These are phyloP conservation scores for Sericinus montela DNA, from an alignment of 2,888 invertebrate species.

Conservation along the genomic window DNA sequence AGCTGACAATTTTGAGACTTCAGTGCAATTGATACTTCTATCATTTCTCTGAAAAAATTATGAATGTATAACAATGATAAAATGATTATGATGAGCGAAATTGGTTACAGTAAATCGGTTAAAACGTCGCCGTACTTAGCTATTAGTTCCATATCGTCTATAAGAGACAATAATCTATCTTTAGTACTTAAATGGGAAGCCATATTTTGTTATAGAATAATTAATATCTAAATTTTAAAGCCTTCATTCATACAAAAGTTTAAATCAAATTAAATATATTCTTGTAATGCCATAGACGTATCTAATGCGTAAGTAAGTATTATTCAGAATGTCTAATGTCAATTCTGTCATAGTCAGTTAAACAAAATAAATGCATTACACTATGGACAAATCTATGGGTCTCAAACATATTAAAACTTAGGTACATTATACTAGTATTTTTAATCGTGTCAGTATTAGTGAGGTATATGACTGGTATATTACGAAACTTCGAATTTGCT, in stretches of 20 bases:
- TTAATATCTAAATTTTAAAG: background rate
- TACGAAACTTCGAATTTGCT: no score
- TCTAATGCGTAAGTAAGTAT: no score
- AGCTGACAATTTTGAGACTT: constrained; percentile 89
- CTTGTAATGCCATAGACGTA: no score
- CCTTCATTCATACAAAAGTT: background rate
- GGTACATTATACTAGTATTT: no score
- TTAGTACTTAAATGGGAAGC: constrained; percentile 90
- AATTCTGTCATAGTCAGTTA: no score
- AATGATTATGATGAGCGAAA: background rate
- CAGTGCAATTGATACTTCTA: constrained; percentile 95
- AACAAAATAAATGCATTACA: no score
- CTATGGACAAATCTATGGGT: no score
- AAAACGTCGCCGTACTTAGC: constrained; percentile 84
- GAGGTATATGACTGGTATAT: no score
- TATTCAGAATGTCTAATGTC: no score
- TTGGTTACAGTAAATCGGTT: background rate
- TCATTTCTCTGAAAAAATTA: constrained; percentile 85
- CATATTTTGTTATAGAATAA: constrained; percentile 58
- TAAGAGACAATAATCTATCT: constrained; percentile 88
- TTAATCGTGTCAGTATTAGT: no score
- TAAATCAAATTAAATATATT: background rate
- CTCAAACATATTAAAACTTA: no score
- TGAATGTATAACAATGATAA: background rate
- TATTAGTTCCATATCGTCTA: constrained; percentile 95